These are phyloP conservation scores for Amphimedon queenslandica DNA, from an alignment of 37 sponge, comb jelly and placozoan genomes.

Conservation along the genomic window DNA sequence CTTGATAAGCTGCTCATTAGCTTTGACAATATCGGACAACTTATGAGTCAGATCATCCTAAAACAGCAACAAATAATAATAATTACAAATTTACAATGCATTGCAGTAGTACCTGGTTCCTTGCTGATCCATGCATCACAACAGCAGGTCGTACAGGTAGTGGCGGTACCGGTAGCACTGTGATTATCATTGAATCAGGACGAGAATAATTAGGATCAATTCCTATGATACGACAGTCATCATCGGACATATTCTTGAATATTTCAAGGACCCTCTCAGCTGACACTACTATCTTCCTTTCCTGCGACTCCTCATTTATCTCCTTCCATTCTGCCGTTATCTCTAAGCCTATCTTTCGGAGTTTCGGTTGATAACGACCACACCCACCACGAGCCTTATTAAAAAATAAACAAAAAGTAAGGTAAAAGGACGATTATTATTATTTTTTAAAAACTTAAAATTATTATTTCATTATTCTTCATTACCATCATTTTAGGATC, in stretches of 20 bases:
- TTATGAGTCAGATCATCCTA: slow-evolving; percentile 99
- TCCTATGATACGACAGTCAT: slow-evolving; percentile 85
- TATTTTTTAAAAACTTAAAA: too few species aligned
- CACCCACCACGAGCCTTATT: slow-evolving; percentile 81
- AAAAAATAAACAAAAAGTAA: too few species aligned
- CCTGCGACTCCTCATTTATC: slow-evolving; percentile 91
- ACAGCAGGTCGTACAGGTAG: slow-evolving; percentile 95
- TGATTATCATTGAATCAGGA: slow-evolving; percentile 98
- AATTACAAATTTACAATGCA: not conserved
- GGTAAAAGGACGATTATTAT: too few species aligned
- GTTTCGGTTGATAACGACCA: slow-evolving; percentile 88
- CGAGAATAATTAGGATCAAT: slow-evolving; percentile 87
- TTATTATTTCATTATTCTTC: not conserved
- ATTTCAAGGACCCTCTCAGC: slow-evolving; percentile 93
- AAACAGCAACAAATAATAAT: not conserved
- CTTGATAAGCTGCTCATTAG: slow-evolving; percentile 90
- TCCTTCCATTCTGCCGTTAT: slow-evolving; percentile 95
- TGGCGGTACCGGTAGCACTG: slow-evolving; percentile 94
- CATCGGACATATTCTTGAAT: slow-evolving; percentile 94
- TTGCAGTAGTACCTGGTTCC: slow-evolving; percentile 68
- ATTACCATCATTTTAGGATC: not conserved
- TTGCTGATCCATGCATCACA: slow-evolving; percentile 91
- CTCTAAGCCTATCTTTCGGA: slow-evolving; percentile 79
- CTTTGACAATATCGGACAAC: slow-evolving; percentile 95
- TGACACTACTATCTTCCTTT: slow-evolving; percentile 85